Conservation (phyloP, 2,797 vertebrate genomes). For the Limnodromus scolopaceus region DNA sequence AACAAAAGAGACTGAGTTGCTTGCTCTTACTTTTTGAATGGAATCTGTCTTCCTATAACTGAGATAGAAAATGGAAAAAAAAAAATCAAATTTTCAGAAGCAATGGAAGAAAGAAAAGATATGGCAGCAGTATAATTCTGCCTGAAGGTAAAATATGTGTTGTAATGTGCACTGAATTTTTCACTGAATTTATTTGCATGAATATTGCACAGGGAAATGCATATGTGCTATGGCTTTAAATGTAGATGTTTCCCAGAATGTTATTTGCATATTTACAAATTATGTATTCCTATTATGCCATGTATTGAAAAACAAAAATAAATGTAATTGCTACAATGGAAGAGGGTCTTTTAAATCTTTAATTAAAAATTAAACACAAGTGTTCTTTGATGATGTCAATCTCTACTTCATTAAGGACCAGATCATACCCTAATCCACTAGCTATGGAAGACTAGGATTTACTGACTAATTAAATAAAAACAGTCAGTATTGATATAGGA, state of each 20-base stretch:
- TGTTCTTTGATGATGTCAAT: constrained; percentile 31
- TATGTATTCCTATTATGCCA: constrained; percentile 10
- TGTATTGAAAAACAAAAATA: constrained; percentile 30
- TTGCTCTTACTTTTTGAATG: not conserved
- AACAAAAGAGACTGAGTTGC: not conserved
- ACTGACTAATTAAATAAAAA: constrained; percentile 55
- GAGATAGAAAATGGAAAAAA: not conserved
- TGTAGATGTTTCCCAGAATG: constrained; percentile 10
- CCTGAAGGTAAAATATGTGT: constrained; percentile 39
- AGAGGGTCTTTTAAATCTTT: constrained; percentile 13
- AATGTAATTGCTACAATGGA: not conserved
- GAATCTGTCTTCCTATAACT: not conserved
- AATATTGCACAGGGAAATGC: constrained; percentile 26
- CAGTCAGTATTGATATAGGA: not conserved
- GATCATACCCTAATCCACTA: constrained; percentile 38
- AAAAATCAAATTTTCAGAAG: not conserved
- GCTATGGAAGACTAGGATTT: constrained; percentile 23
- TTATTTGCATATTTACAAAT: constrained; percentile 33
- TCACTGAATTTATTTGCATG: constrained; percentile 59
- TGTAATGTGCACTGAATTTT: constrained; percentile 48
- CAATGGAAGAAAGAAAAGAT: not conserved
- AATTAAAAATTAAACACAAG: constrained; percentile 29
- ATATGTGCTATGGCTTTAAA: constrained; percentile 52
- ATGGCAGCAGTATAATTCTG: constrained; percentile 30
- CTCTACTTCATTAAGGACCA: constrained; percentile 7